Conservation (phyloP, 1,140 invertebrate species). For the Eulimnadia texana region DNA sequence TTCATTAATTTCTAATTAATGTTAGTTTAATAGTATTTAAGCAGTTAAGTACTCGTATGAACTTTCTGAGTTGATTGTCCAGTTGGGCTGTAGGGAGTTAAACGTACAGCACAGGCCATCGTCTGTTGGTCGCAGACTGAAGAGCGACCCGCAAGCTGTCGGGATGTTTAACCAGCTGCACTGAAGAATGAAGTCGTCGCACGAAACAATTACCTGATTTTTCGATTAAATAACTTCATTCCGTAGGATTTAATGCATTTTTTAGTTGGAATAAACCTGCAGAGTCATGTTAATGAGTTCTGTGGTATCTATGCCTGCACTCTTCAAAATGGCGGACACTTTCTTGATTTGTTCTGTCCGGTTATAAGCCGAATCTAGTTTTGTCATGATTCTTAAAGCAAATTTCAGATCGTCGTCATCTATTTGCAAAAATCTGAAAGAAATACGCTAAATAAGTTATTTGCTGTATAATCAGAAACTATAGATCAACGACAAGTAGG, state of each 20-base stretch:
- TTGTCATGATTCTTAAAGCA: neutral
- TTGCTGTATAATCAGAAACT: neutral
- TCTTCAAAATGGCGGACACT: neutral
- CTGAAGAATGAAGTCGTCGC: neutral
- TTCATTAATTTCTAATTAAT: too few species aligned
- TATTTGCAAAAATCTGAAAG: neutral
- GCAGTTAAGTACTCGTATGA: neutral
- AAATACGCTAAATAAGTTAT: neutral
- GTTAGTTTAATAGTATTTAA: too few species aligned
- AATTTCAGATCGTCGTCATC: neutral
- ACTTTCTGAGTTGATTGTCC: neutral
- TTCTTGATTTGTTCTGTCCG: neutral
- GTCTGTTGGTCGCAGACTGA: constrained; percentile 5
- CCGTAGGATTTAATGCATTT: too few species aligned
- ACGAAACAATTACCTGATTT: neutral
- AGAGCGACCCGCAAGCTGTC: neutral
- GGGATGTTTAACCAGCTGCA: neutral
- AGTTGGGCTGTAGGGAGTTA: constrained; percentile 5
- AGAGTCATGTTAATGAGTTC: neutral
- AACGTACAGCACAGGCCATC: constrained; percentile 17
- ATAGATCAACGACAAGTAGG: too few species aligned
- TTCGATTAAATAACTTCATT: too few species aligned
- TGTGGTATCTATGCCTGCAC: neutral
- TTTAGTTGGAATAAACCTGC: too few species aligned
- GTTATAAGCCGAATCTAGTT: neutral